These are phyloP conservation scores for Drosophila kuntzei DNA, from an alignment of 2,888 invertebrate genomes.

Conservation along the genomic window DNA sequence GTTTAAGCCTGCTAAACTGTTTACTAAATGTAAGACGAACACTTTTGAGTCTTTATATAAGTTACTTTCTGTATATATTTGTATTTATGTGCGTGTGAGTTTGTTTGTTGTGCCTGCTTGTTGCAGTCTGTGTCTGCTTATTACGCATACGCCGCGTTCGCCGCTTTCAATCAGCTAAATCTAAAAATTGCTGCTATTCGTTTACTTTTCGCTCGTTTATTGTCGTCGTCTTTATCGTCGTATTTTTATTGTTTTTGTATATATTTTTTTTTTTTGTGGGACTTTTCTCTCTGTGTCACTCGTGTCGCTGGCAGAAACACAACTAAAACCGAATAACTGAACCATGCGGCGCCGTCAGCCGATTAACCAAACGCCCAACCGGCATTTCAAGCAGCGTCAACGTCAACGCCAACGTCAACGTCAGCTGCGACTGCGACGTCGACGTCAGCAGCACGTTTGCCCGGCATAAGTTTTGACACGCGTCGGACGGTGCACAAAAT, in stretches of 20 bases:
- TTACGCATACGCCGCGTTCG: conserved; percentile 64
- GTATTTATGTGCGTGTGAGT: conserved; percentile 27
- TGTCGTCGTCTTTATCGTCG: conserved; percentile 42
- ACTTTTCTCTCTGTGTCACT: conserved; percentile 66
- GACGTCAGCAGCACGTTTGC: conserved; percentile 13
- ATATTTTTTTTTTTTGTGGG: conserved; percentile 15
- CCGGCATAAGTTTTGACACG: conserved; percentile 55
- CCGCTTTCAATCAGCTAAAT: conserved; percentile 61
- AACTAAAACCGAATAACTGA: conserved; percentile 74
- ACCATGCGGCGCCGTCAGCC: conserved; percentile 59
- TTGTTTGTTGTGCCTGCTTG: conserved; percentile 43
- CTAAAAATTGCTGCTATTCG: conserved; percentile 65
- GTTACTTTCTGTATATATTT: conserved; percentile 19
- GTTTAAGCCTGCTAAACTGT: conserved; percentile 45
- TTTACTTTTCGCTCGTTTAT: conserved; percentile 42
- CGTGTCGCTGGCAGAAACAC: conserved; percentile 74
- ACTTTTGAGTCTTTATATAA: conserved; percentile 30
- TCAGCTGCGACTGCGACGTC: conserved; percentile 19
- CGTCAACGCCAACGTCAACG: conserved; percentile 24
- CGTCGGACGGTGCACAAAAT: conserved; percentile 51
- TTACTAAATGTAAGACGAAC: conserved; percentile 21
- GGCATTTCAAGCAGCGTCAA: conserved; percentile 55
- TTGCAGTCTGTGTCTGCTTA: conserved; percentile 41
- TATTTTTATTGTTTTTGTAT: conserved; percentile 40
- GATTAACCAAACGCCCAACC: conserved; percentile 61